Percentiles rank a stretch among this genome's conserved stretches.
Evolutionary conservation across 1,140 invertebrate species (phyloP).

Genomic region (Aporrectodea caliginosa): DNA sequence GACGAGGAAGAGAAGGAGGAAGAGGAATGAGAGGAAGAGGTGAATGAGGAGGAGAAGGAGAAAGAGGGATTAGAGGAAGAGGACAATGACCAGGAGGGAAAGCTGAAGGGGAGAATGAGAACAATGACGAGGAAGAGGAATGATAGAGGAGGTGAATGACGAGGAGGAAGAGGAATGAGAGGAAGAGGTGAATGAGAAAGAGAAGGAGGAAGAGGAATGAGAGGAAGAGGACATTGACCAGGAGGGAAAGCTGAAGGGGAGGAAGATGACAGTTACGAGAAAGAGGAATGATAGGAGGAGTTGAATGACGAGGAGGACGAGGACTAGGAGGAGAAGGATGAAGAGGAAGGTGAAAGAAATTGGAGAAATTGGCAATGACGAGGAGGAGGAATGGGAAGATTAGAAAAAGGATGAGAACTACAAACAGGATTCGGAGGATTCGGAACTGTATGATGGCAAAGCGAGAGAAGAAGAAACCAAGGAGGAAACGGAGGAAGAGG

Average conservation of each 20-base stretch:
- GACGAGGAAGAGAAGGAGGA: background rate
- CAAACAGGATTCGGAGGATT: no score
- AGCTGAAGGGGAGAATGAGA: background rate
- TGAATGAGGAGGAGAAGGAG: background rate
- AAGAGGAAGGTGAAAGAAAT: no score
- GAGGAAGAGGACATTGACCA: background rate
- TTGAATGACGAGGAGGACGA: no score
- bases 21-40: background rate
- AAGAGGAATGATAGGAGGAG: no score
- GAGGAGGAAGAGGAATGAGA: background rate
- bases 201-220: background rate
- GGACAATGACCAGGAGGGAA: background rate
- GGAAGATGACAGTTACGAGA: no score
- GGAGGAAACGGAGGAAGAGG: no score
- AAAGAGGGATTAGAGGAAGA: background rate
- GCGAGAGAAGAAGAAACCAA: no score
- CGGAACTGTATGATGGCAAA: no score
- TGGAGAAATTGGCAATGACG: no score
- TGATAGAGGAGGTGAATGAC: background rate
- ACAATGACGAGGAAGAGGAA: background rate
- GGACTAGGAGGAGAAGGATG: no score
- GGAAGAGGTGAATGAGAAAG: background rate
- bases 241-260: background rate
- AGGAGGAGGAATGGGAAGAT: no score
- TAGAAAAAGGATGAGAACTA: no score